Conservation (phyloP, 1,140 invertebrate species). For the Homalodisca vitripennis region DNA sequence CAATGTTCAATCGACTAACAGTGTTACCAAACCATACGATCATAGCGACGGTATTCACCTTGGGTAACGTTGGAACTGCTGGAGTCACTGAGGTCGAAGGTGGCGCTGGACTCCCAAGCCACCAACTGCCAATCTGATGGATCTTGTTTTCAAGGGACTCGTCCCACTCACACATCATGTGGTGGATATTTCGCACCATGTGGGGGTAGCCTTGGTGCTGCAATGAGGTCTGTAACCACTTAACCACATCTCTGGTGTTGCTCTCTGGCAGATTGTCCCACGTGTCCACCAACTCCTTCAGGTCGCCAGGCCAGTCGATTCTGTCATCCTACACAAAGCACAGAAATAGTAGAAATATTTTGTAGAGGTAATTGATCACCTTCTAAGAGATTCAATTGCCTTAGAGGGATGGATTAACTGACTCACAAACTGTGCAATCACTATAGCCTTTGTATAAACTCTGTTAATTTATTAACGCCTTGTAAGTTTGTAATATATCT, state of each 20-base stretch:
- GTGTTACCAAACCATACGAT: background rate
- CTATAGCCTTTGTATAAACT: too few species aligned
- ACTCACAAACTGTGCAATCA: too few species aligned
- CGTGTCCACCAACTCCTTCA: background rate
- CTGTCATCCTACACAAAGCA: too few species aligned
- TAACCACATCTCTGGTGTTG: background rate
- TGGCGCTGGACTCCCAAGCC: background rate
- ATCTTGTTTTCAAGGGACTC: background rate
- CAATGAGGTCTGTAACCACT: background rate
- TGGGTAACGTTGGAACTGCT: background rate
- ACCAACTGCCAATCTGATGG: background rate
- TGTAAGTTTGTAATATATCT: too few species aligned
- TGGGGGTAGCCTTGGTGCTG: background rate
- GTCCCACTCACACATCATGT: conserved; percentile 1
- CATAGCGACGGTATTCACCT: background rate
- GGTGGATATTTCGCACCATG: background rate
- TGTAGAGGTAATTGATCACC: too few species aligned
- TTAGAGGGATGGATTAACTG: too few species aligned
- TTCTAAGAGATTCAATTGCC: too few species aligned
- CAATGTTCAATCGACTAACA: background rate
- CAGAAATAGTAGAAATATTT: too few species aligned
- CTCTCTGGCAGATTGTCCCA: background rate
- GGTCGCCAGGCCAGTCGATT: background rate
- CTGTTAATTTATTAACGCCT: too few species aligned
- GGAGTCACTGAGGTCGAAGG: background rate